Evolutionary conservation across 2,797 vertebrate species (phyloP).

Genomic region (Enteromius treurensis): DNA sequence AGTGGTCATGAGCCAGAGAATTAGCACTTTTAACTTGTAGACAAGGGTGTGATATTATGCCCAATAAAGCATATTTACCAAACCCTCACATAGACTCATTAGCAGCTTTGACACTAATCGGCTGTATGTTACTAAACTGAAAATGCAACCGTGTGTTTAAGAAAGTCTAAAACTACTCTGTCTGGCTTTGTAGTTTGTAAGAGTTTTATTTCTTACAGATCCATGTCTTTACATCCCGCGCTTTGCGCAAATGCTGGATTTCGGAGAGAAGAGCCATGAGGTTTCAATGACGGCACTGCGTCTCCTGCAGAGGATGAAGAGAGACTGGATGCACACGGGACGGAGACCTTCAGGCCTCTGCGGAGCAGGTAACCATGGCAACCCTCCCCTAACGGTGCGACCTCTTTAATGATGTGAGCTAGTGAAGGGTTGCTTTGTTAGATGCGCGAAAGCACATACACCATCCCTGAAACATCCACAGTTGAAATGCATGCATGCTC

Average conservation of each 20-base stretch:
- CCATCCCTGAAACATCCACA: neutral
- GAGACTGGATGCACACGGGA: slow-evolving; percentile 99
- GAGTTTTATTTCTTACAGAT: slow-evolving; percentile 75
- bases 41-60: neutral
- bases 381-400: slow-evolving; percentile 46
- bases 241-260: slow-evolving; percentile 95
- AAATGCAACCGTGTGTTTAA: neutral
- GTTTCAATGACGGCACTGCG: slow-evolving; percentile 95
- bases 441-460: slow-evolving; percentile 24
- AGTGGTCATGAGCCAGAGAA: neutral
- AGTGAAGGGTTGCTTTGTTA: slow-evolving; percentile 48
- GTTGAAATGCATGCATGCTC: neutral
- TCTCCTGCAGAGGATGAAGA: slow-evolving; percentile 96
- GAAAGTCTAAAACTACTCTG: neutral
- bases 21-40: neutral
- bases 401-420: slow-evolving; percentile 48
- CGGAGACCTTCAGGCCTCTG: slow-evolving; percentile 95
- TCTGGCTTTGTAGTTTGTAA: neutral
- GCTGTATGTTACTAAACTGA: neutral
- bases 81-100: neutral
- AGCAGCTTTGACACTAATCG: neutral
- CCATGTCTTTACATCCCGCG: slow-evolving; percentile 96
- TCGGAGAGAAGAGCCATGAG: slow-evolving; percentile 95
- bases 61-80: neutral
- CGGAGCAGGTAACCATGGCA: slow-evolving; percentile 85